A percentile compares a stretch with the other conserved stretches of the same genome.
phyloP scores from a whole-genome alignment of 2,888 invertebrate genomes.

The Neocrepidodera transversa region DNA sequence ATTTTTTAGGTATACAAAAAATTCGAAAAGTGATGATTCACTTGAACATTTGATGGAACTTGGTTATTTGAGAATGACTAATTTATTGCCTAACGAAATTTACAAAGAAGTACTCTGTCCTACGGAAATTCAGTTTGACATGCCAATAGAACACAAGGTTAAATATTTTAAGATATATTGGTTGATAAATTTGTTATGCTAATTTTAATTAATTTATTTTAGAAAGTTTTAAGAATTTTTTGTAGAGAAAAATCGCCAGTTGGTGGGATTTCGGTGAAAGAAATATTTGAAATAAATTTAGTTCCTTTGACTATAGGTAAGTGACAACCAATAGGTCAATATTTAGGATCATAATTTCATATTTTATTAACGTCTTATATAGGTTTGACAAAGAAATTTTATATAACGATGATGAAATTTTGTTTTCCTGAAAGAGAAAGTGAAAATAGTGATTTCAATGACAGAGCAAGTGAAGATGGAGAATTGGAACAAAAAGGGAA shows the following conservation, averaged over 20 bases:
- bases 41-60: constrained; percentile 96
- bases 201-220: constrained; percentile 40
- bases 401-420: constrained; percentile 95
- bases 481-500: constrained; percentile 59
- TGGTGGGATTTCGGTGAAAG: constrained; percentile 98
- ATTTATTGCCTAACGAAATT: constrained; percentile 91
- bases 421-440: constrained; percentile 95
- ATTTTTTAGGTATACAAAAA: constrained; percentile 83
- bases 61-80: constrained; percentile 94
- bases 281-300: constrained; percentile 98
- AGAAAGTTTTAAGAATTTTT: constrained; percentile 89
- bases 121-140: constrained; percentile 80
- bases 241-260: constrained; percentile 96
- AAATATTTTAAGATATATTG: not conserved
- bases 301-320: constrained; percentile 89
- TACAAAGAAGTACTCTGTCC: constrained; percentile 89
- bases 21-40: constrained; percentile 94
- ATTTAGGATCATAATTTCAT: not conserved
- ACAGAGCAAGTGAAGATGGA: constrained; percentile 66
- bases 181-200: not conserved
- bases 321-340: too few relatives aligned
- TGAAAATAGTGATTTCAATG: constrained; percentile 76
- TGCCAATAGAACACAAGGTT: constrained; percentile 87
- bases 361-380: constrained; percentile 25
- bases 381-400: constrained; percentile 94